A percentile compares a stretch with the other conserved stretches of the same genome.
These are phyloP conservation scores for Caenorhabditis tropicalis DNA, from an alignment of 1,140 invertebrate species.

Conservation along the genomic window DNA sequence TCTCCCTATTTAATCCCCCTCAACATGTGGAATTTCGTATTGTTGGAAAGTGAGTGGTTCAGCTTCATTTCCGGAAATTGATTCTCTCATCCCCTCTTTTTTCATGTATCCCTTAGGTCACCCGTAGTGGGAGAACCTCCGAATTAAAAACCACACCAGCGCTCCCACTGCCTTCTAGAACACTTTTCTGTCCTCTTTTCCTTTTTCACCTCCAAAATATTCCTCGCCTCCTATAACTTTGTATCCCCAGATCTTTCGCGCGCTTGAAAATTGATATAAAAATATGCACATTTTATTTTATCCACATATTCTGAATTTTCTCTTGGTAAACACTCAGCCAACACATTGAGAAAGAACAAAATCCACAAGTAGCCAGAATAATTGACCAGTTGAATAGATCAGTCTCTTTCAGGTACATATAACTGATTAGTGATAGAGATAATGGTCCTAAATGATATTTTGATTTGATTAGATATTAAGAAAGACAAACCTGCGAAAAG, in stretches of 20 bases:
- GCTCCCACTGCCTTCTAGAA: conserved; percentile 39
- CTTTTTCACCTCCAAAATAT: no score
- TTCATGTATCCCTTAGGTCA: not conserved
- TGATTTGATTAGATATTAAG: not conserved
- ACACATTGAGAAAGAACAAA: not conserved
- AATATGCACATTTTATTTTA: conserved; percentile 28
- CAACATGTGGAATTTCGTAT: conserved; percentile 23
- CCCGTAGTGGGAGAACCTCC: conserved; percentile 34
- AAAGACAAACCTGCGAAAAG: not conserved
- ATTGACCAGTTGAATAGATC: not conserved
- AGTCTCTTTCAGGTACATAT: not conserved
- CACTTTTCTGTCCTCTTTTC: not conserved
- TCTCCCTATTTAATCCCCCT: conserved; percentile 7
- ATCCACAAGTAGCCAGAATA: not conserved
- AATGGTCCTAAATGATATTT: not conserved
- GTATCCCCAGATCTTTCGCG: not conserved
- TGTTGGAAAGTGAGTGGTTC: conserved; percentile 26
- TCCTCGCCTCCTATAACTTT: not conserved
- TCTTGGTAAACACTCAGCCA: conserved; percentile 2
- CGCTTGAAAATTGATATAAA: conserved; percentile 42
- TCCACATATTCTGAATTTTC: conserved; percentile 1
- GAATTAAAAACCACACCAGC: not conserved
- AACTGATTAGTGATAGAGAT: not conserved
- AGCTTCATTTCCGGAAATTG: not conserved
- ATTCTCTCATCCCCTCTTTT: not conserved